Conservation (phyloP, 2,888 invertebrate species). For the Petrolisthes cinctipes region DNA sequence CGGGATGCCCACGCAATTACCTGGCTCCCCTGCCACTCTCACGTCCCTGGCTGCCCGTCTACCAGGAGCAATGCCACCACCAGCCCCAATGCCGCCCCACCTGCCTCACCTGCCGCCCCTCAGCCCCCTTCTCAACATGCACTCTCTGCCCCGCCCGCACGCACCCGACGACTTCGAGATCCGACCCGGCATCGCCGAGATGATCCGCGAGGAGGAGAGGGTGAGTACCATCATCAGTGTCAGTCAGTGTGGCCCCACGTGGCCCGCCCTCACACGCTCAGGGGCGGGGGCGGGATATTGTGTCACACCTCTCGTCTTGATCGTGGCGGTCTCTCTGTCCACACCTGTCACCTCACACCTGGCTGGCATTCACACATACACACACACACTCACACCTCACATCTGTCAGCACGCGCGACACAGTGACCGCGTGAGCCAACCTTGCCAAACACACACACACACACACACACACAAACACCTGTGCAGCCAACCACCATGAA, state of each 20-base stretch:
- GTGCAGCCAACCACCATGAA: background rate
- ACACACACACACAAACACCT: background rate
- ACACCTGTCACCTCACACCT: background rate
- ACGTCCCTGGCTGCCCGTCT: slow-evolving; percentile 67
- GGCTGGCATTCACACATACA: background rate
- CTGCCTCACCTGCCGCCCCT: slow-evolving; percentile 66
- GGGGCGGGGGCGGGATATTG: background rate
- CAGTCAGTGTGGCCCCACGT: background rate
- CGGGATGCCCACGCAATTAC: slow-evolving; percentile 66
- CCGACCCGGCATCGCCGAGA: slow-evolving; percentile 94
- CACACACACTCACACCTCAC: background rate
- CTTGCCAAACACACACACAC: background rate
- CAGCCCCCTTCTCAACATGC: slow-evolving; percentile 69
- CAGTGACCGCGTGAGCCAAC: background rate
- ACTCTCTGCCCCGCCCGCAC: slow-evolving; percentile 67
- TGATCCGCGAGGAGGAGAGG: slow-evolving; percentile 96
- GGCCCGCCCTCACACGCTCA: background rate
- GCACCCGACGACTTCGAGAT: slow-evolving; percentile 85
- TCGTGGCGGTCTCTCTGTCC: background rate
- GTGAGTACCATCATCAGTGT: slow-evolving; percentile 69
- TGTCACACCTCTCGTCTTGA: background rate
- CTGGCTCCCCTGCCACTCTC: slow-evolving; percentile 67
- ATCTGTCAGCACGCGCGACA: background rate
- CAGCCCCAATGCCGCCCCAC: slow-evolving; percentile 69
- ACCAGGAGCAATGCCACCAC: slow-evolving; percentile 66